Evolutionary conservation across 2,113 vertebrate genomes (phyloP).

Genomic region (Callocephalon fimbriatum): DNA sequence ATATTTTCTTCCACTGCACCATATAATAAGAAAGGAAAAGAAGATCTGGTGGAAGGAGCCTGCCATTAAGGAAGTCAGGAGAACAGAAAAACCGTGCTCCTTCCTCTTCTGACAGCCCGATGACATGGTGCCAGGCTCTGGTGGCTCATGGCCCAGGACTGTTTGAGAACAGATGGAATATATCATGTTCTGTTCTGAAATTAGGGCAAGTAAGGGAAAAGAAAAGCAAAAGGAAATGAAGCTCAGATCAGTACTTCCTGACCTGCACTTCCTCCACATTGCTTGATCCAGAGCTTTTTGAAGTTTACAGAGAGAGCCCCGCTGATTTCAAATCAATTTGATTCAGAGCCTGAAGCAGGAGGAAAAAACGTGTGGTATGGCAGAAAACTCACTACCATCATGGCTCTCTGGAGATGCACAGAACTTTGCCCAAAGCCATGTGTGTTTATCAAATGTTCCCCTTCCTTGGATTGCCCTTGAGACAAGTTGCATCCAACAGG

Average conservation of each 20-base stretch:
- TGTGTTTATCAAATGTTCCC: slow-evolving; percentile 1
- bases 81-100: not conserved
- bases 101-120: not conserved
- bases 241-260: not conserved
- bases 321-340: not conserved
- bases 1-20: not conserved
- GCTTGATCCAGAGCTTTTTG: not conserved
- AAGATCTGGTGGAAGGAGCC: not conserved
- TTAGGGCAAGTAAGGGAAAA: not conserved
- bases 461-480: not conserved
- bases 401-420: not conserved
- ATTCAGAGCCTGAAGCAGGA: not conserved
- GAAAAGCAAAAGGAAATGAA: not conserved
- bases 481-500: not conserved
- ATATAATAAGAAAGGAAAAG: not conserved
- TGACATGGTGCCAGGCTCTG: not conserved
- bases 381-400: not conserved
- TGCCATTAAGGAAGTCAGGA: not conserved
- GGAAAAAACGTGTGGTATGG: not conserved
- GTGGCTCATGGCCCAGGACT: not conserved
- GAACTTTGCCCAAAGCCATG: not conserved
- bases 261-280: not conserved
- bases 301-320: not conserved
- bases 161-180: not conserved
- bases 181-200: not conserved